Evolutionary conservation across 2,888 invertebrate genomes (phyloP), one percentile per base, ranked within the genome.

Genomic region (Dasysyrphus albostriatus): DNA sequence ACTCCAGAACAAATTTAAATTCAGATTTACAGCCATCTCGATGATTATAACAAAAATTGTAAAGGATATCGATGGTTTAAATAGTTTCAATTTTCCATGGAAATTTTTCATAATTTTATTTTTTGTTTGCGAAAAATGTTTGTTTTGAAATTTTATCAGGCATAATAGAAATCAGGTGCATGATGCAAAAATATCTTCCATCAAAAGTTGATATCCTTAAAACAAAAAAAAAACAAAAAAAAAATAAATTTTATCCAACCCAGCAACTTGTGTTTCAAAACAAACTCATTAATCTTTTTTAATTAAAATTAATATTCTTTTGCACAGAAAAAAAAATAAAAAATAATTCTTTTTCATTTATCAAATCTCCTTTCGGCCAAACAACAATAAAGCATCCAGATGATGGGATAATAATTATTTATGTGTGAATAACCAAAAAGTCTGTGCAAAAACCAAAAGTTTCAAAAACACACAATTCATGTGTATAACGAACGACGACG

Each of bases 391-490:
- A 37, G 16, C 69, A 58, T 32, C 29, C 37, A 39, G n/a, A 49
- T 77, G 77, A 77, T 65, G 32, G 49, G 39, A 69, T 69, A 69
- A 69, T 49, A 69, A 49, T 58, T 58, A 58, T 37, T 58, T 58
- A 58, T 58, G 34, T 58, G 58, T 5, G 58, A 16, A 12, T 58
- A 58, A 37, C 56, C 16, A 2, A 37, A 58, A 58, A 34, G 5
- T 58, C 58, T 34, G 9, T 34, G n/a, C 32, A n/a, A 10, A 10
- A 58, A 16, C 32, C 10, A 1, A 58, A n/a, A 58, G 10, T 37
- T 58, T 58, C 58, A 12, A 58, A 58, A 37, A 16, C 58, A 58
- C 34, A 58, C 34, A 16, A n/a, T 16, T 16, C 58, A 34, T 58
- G 58, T 34, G 34, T 34, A 29, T 1, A n/a, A 56, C 9, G n/a